phyloP scores from a whole-genome alignment of 1,140 invertebrate genomes.

The Pogonognathellus flavescens region DNA sequence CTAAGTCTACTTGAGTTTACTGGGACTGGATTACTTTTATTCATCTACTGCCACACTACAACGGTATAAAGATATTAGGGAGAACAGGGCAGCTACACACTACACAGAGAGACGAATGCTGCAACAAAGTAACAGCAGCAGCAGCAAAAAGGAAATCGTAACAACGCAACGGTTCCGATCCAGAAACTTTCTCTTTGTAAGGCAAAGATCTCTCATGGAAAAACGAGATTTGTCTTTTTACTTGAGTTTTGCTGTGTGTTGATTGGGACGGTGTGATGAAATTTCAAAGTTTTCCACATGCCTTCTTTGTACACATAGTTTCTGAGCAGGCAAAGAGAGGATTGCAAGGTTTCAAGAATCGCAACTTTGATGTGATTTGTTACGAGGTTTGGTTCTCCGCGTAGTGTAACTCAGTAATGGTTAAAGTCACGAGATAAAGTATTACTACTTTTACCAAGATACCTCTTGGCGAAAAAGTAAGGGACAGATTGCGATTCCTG shows the following conservation, averaged over 20 bases:
- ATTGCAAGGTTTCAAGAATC: neutral
- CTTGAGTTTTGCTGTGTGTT: neutral
- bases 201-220: constrained; percentile 10
- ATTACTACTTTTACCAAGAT: no score
- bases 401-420: no score
- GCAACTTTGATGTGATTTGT: neutral
- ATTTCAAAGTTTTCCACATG: constrained; percentile 31
- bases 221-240: constrained; percentile 9
- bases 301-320: neutral
- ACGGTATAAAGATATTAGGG: neutral
- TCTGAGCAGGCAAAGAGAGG: neutral
- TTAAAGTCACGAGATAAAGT: no score
- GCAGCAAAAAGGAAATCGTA: neutral
- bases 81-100: no score
- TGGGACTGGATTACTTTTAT: constrained; percentile 38
- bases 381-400: no score
- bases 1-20: constrained; percentile 8
- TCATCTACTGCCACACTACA: neutral
- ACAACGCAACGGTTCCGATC: no score
- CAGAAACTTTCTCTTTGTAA: constrained; percentile 13
- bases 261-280: constrained; percentile 34
- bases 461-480: no score
- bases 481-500: no score
- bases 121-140: neutral
- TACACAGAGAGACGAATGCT: no score